Percentiles rank a stretch among this genome's conserved stretches.
Conservation (phyloP, 2,113 vertebrate species). For the human region GRCh38 chr2:96715501-96716000, state of each 20-base stretch:
- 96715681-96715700: not conserved
- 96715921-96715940: not conserved
- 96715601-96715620: not conserved
- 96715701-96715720: not conserved
- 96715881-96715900: not conserved
- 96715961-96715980: not conserved
- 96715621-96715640: not conserved
- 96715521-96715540: conserved; percentile 27
- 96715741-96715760: not conserved
- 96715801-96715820: not conserved
- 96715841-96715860: accelerated
- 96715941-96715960: not conserved
- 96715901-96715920: not conserved
- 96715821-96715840: not conserved
- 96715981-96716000: not conserved
- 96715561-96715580: not conserved
- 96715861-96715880: not conserved
- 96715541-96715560: not conserved
- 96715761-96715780: not conserved
- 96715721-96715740: not conserved
- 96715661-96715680: not conserved
- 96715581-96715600: conserved; percentile 3
- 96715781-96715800: not conserved
- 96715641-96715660: not conserved
- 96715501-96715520: not conserved